Base-by-base conservation (phyloP, 2,888 invertebrate genomes). In the Timandra comae region DNA sequence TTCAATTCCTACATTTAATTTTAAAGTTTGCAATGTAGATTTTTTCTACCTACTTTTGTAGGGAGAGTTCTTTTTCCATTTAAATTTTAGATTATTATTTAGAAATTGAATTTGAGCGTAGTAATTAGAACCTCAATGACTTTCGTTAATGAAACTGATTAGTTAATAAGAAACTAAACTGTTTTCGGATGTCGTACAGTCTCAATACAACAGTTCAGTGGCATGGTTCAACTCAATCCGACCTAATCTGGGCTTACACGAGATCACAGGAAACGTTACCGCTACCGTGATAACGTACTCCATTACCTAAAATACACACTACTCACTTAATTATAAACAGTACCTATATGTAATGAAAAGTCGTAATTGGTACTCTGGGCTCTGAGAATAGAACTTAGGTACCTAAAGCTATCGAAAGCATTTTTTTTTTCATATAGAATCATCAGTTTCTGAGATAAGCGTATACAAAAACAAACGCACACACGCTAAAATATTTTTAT, bases 211-310 rank as follows among this genome's bases (percentile, higher is more conserved):
- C 49, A 47, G 53, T 60, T 59, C 49, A 56, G 48, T 56, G 53
- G 57, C 56, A 56, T 57, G 62, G 56, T 53, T 56, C 56, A 51
- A 46, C 62, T 55, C 59, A 65, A 76, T 68, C 77, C 72, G 63
- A 57, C 72, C 73, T 76, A 78, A 79, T 75, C 79, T 72, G 59
- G 58, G 78, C 73, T 78, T 79, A 77, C 61, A 55, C 50, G 63
- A 73, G 73, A 73, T 77, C 75, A 66, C 61, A 63, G 58, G 61
- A 71, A 71, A 68, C 70, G 70, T 66, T 68, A 69, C 70, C 63
- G 57, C 52, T 56, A 61, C 62, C 59, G 60, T 63, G 66, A 70
- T 70, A 69, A n/a, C n/a, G n/a, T n/a, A n/a, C n/a, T 64, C 64
- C 59, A 65, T 66, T 65, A 60, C 50, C 52, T 62, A 56, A 56